Conservation (phyloP, 2,888 invertebrate species). For the Melanophora roralis region DNA sequence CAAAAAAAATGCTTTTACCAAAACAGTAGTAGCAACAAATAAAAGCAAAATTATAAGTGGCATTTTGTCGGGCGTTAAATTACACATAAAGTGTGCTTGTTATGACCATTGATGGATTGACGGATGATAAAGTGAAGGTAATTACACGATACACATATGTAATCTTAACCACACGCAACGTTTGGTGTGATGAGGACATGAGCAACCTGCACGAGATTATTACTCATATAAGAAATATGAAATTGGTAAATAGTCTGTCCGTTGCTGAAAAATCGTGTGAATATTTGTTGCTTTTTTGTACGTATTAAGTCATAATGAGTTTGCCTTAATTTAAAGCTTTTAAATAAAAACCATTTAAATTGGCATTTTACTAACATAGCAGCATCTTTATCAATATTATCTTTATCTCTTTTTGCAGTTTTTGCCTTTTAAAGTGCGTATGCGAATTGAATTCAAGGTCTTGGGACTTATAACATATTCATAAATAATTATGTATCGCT, state of each 20-base stretch:
- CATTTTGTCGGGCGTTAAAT: neutral
- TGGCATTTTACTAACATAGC: neutral
- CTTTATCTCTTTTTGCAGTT: neutral
- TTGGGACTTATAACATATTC: neutral
- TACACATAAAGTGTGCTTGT: constrained; percentile 1
- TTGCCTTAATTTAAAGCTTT: neutral
- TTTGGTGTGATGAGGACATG: neutral
- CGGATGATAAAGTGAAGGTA: neutral
- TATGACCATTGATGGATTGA: constrained; percentile 8
- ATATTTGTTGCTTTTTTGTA: constrained; percentile 8
- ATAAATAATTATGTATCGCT: neutral
- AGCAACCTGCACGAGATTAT: neutral
- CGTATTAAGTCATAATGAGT: neutral
- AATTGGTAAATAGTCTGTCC: neutral
- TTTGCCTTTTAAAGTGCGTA: neutral
- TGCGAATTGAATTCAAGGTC: neutral
- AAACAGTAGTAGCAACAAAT: too few species aligned
- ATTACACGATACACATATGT: neutral
- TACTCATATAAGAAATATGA: too few species aligned
- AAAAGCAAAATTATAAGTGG: too few species aligned
- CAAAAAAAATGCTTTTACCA: neutral
- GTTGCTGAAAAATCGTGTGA: constrained; percentile 12
- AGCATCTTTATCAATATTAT: constrained; percentile 1
- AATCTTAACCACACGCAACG: too few species aligned
- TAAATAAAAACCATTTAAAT: neutral